Base-by-base conservation (phyloP, 2,797 vertebrate species). In the Novumbra hubbsi region DNA sequence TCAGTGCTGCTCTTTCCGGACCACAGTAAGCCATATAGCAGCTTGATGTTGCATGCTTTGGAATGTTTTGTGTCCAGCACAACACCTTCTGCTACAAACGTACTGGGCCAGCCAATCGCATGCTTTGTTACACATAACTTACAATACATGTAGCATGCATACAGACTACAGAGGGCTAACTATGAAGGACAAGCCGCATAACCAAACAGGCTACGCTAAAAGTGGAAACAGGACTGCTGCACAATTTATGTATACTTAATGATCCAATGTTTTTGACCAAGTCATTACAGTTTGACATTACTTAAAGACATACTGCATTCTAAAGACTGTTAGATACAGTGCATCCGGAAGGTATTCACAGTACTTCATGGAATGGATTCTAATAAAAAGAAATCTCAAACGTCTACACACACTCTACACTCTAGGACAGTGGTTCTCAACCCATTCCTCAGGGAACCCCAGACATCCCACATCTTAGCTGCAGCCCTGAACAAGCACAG, bases 1-100 rank as follows among this genome's bases (percentile, higher is more conserved):
- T 48, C 84, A 57, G 72, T 68, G 73, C 73, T 71, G 75, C 87
- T 86, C 79, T 60, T 69, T 80, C 81, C 21, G 79, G 83, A 84
- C 87, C 81, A 87, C 81, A 85, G 63, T 57, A 77, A 81, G 78
- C 87, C 90, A 92, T 76, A 55, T 74, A 87, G 84, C 87, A 88
- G 91, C 85, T 85, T 82, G 85, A 76, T 83, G 65, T 70, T 81
- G 76, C 79, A 24, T 57, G 52, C 79, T 78, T 70, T 79, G 80
- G 79, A 86, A 81, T 75, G 70, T 78, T 8, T 45, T 68, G 81
- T 8, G 66, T 81, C 77, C 81, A 85, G 88, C 88, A 83, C 86
- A 81, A 34, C 32, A 34, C 32, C 32, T 76, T 73, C 50, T 81
- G 86, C 80, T 84, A 87, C 69, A 21, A 48, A 68, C 85, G 84